Evolutionary conservation across 2,888 invertebrate genomes (phyloP).

Genomic region (Caenorhabditis sp.): DNA sequence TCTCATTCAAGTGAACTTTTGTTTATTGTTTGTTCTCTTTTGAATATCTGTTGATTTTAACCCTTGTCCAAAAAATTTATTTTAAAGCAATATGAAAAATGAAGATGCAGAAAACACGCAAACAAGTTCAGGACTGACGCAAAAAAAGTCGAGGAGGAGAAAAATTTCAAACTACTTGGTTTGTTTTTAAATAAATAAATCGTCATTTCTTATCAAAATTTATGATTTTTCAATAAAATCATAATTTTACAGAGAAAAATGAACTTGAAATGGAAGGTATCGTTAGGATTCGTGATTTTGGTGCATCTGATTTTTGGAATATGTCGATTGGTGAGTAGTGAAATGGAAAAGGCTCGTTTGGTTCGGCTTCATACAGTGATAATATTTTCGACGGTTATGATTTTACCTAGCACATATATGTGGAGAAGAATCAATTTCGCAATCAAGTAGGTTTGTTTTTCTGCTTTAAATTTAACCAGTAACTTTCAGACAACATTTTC

Average conservation of each 20-base stretch:
- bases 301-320: constrained; percentile 23
- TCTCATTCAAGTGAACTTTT: too few species aligned
- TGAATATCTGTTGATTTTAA: too few species aligned
- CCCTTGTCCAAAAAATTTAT: too few species aligned
- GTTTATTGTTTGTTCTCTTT: too few species aligned
- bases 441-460: constrained; percentile 27
- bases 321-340: constrained; percentile 25
- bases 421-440: constrained; percentile 41
- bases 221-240: not conserved
- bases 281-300: constrained; percentile 3
- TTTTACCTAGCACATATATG: constrained; percentile 41
- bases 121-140: not conserved
- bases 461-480: not conserved
- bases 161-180: not conserved
- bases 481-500: constrained; percentile 20
- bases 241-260: constrained; percentile 8
- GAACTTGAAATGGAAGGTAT: constrained; percentile 21
- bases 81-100: not conserved
- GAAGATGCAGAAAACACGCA: not conserved
- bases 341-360: constrained; percentile 41
- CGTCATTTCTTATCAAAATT: not conserved
- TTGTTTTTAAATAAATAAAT: not conserved
- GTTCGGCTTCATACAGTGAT: constrained; percentile 43
- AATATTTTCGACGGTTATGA: constrained; percentile 45
- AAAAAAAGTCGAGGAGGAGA: not conserved